Conservation (phyloP, 37 sponge, comb jelly and placozoan genomes). For the Spongilla lacustris region DNA sequence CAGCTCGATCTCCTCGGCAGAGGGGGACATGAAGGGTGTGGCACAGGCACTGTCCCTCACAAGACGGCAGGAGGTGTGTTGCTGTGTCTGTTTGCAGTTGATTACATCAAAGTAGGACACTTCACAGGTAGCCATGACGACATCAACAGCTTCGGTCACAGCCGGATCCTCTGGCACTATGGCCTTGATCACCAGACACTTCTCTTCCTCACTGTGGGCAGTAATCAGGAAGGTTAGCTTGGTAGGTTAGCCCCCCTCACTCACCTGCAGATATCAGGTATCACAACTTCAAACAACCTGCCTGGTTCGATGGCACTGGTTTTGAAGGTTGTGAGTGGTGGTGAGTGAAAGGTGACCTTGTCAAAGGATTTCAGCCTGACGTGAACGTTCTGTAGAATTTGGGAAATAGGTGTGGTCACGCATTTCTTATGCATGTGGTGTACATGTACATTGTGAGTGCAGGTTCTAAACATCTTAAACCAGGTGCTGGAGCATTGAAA, state of each 20-base stretch:
- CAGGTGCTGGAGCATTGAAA: too few relatives aligned
- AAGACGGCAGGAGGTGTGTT: conserved; percentile 18
- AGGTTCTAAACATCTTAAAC: too few relatives aligned
- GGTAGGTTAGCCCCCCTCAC: not conserved
- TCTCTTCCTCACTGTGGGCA: conserved; percentile 79
- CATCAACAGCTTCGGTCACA: conserved; percentile 20
- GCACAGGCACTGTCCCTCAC: conserved; percentile 29
- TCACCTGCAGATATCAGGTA: conserved; percentile 91
- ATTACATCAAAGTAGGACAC: conserved; percentile 80
- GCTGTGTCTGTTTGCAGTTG: conserved; percentile 24
- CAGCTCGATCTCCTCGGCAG: conserved; percentile 46
- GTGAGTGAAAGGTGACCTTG: not conserved
- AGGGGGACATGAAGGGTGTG: conserved; percentile 41
- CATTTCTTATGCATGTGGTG: too few relatives aligned
- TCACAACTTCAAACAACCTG: conserved; percentile 50
- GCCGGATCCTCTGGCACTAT: conserved; percentile 19
- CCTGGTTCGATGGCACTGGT: conserved; percentile 38
- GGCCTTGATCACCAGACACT: conserved; percentile 70
- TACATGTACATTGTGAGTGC: too few relatives aligned
- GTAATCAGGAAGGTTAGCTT: not conserved
- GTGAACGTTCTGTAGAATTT: conserved; percentile 60
- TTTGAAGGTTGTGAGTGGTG: conserved; percentile 69
- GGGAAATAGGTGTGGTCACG: not conserved
- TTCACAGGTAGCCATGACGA: conserved; percentile 45
- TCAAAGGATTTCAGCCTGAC: conserved; percentile 57